A percentile compares a stretch with the other conserved stretches of the same genome.
These are phyloP conservation scores for Biston stratarius DNA, from an alignment of 2,888 invertebrate genomes.

Conservation along the genomic window DNA sequence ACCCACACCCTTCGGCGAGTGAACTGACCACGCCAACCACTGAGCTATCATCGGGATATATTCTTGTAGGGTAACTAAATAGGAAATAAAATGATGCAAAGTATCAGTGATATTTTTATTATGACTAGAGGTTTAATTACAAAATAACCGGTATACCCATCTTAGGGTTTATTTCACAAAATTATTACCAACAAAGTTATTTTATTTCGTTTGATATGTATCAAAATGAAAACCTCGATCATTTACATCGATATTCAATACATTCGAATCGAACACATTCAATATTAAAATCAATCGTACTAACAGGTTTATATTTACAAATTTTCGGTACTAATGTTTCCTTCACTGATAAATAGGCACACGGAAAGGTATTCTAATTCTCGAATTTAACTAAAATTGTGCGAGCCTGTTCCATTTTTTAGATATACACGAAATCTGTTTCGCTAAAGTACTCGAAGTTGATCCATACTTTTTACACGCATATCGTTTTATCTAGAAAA, in stretches of 20 bases:
- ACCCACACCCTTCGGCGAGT: no score
- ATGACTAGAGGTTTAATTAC: slow-evolving; percentile 90
- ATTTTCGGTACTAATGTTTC: slow-evolving; percentile 57
- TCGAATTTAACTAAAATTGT: slow-evolving; percentile 44
- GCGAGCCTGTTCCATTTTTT: slow-evolving; percentile 10
- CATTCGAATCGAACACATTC: slow-evolving; percentile 48
- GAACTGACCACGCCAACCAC: no score
- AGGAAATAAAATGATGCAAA: slow-evolving; percentile 37
- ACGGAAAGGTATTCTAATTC: slow-evolving; percentile 60
- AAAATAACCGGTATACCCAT: slow-evolving; percentile 82
- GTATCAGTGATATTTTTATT: slow-evolving; percentile 86
- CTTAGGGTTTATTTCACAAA: slow-evolving; percentile 65
- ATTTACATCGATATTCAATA: no score
- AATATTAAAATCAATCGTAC: slow-evolving; percentile 43
- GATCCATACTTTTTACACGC: no score
- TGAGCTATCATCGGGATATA: no score
- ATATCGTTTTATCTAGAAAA: slow-evolving; percentile 3
- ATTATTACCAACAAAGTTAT: slow-evolving; percentile 67
- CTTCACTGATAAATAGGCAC: slow-evolving; percentile 74
- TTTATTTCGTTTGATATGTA: slow-evolving; percentile 81
- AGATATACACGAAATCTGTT: slow-evolving; percentile 12
- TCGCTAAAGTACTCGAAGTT: background rate
- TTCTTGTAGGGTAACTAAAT: background rate
- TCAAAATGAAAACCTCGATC: slow-evolving; percentile 79
- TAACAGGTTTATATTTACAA: slow-evolving; percentile 56